phyloP scores from a whole-genome alignment of 2,888 invertebrate species.

The Aphodius sticticus region DNA sequence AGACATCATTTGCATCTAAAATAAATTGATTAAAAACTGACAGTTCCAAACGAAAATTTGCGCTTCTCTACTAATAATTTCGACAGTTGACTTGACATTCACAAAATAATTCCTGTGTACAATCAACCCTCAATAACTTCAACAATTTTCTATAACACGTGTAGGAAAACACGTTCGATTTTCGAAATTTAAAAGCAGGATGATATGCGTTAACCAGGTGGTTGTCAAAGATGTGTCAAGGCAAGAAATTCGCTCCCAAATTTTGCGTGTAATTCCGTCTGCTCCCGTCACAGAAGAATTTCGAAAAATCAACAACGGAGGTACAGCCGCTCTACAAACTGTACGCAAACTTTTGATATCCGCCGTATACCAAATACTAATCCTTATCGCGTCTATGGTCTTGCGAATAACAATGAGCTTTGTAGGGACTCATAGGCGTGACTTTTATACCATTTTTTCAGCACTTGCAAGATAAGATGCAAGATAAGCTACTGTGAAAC shows the following conservation, averaged over 20 bases:
- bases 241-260: background rate
- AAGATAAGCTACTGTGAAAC: background rate
- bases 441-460: background rate
- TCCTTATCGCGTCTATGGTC: background rate
- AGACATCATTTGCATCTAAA: too few species aligned
- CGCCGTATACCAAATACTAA: background rate
- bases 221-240: background rate
- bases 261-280: background rate
- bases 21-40: too few species aligned
- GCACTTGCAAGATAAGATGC: background rate
- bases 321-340: background rate
- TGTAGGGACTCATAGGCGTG: background rate
- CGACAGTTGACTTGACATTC: background rate
- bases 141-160: background rate
- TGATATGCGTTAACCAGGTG: background rate
- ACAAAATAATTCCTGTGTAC: background rate
- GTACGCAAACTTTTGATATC: background rate
- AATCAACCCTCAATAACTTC: background rate
- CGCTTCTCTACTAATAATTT: background rate
- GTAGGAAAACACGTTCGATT: background rate
- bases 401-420: background rate
- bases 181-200: background rate
- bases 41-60: too few species aligned
- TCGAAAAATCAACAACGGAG: background rate
- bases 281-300: background rate